Conservation (phyloP, 2,113 vertebrate genomes). For the Acanthisitta chloris region DNA sequence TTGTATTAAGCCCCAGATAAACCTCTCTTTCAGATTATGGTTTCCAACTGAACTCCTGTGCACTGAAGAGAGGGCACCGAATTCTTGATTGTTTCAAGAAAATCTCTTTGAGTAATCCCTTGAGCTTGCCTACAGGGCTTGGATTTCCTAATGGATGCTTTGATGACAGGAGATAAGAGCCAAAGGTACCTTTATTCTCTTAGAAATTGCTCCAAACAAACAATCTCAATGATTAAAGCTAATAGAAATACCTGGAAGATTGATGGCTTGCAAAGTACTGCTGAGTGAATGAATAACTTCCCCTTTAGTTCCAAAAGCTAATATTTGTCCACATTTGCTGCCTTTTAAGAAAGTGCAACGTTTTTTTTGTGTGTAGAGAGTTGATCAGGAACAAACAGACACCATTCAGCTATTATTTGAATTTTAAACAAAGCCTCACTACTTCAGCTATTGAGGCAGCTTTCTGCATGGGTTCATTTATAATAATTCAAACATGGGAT, state of each 20-base stretch:
- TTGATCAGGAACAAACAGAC: conserved; percentile 78
- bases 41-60: conserved; percentile 56
- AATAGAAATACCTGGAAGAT: conserved; percentile 81
- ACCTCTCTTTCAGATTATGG: conserved; percentile 69
- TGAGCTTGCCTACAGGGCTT: conserved; percentile 77
- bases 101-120: conserved; percentile 79
- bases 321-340: conserved; percentile 79
- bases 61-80: conserved; percentile 59
- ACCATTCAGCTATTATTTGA: conserved; percentile 69
- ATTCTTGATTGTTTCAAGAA: conserved; percentile 73
- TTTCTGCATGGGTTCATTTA: not conserved
- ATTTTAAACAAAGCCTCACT: conserved; percentile 67
- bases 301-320: conserved; percentile 77
- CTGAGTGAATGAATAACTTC: conserved; percentile 82
- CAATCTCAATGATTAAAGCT: conserved; percentile 82
- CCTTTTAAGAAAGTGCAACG: conserved; percentile 72
- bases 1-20: conserved; percentile 66
- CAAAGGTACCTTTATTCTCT: conserved; percentile 82
- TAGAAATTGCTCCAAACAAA: conserved; percentile 82
- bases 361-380: conserved; percentile 59
- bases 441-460: conserved; percentile 27
- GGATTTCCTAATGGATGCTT: conserved; percentile 81
- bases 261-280: conserved; percentile 77
- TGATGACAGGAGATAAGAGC: conserved; percentile 85
- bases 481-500: conserved; percentile 53